Evolutionary conservation across 64 coral and sea anemone species (phyloP), one percentile per base, ranked within the genome.

Genomic region (Astreopora myriophthalma): DNA sequence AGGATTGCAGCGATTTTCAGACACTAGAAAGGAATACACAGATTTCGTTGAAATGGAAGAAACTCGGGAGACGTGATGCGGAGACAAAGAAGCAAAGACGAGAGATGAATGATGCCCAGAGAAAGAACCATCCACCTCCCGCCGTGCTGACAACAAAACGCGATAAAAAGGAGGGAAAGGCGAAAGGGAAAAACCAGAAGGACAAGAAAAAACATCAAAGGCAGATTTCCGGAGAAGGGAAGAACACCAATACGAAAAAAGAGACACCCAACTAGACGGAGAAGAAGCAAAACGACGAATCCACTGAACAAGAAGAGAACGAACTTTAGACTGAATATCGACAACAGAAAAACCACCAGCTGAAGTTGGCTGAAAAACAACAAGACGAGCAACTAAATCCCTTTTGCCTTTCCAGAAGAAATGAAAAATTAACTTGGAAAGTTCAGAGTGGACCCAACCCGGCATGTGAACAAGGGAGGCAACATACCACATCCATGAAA

Each of bases 391-490:
- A 0, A 93, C 69, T 2, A 93, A 68, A n/a, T 87, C 74, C 0
- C 40, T 31, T 14, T 88, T 88, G 1, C 75, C 75, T 0, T 10
- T 28, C 85, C 76, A 88, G 0, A 88, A 78, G 27, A 93, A 88
- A 0, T 48, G 0, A 38, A 48, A 71, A 6, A 69, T 25, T 1
- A 12, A 3, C 0, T 26, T 9, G 0, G 8, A 38, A 6, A 32
- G 22, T 28, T 36, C 49, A 1, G 1, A 19, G 0, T 1, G 0
- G 1, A 83, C 74, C 76, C 65, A 66, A 0, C 58, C n/a, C 0
- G 65, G 92, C 22, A 87, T 70, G 1, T 48, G 48, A 0, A 82
- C 11, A 0, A 80, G 31, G 0, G 75, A 74, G 1, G 35, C 86
- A 0, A 69, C 48, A 13, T 94, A 80, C 75, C 86, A 94, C 16